Conservation (phyloP, 2,797 vertebrate species). For the Cichlasoma orientale region DNA sequence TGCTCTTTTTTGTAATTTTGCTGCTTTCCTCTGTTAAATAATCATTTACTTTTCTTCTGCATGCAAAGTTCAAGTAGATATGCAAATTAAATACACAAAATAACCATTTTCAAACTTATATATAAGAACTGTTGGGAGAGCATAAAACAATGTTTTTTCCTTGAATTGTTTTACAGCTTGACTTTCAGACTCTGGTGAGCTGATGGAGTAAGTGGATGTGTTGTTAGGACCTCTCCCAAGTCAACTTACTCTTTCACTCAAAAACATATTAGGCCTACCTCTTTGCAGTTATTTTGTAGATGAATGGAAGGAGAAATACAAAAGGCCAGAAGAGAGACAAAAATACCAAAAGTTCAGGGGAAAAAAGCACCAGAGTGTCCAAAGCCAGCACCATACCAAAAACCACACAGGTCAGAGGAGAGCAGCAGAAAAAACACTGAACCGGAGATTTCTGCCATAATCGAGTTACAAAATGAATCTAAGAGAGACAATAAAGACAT, state of each 20-base stretch:
- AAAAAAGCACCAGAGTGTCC: not conserved
- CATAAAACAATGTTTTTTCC: too few species aligned
- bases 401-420: not conserved
- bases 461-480: not conserved
- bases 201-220: too few species aligned
- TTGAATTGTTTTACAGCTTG: too few species aligned
- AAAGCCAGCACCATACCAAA: not conserved
- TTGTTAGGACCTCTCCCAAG: too few species aligned
- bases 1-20: not conserved
- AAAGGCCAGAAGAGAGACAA: not conserved
- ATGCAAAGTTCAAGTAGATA: not conserved
- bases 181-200: too few species aligned
- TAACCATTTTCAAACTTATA: not conserved
- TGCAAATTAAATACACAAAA: not conserved
- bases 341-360: too few species aligned
- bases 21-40: not conserved
- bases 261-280: too few species aligned
- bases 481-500: not conserved
- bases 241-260: too few species aligned
- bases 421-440: not conserved
- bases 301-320: too few species aligned
- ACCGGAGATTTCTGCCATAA: not conserved
- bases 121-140: too few species aligned
- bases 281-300: too few species aligned
- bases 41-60: not conserved